phyloP scores from a whole-genome alignment of 2,113 vertebrate genomes.

The Dromiciops gliroides region DNA sequence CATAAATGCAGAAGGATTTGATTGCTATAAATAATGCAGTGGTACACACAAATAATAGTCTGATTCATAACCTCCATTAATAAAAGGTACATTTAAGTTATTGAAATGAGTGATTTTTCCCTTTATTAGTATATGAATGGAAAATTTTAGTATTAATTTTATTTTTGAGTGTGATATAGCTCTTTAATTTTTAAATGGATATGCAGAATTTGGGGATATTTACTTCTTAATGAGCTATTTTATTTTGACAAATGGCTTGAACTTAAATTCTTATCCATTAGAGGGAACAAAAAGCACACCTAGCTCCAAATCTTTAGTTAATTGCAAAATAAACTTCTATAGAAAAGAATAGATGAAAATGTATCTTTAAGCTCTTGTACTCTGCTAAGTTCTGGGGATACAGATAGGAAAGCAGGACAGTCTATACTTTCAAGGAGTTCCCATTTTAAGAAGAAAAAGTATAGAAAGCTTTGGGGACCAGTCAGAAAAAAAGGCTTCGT shows the following conservation, averaged over 20 bases:
- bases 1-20: neutral
- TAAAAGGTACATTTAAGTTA: conserved; percentile 29
- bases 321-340: neutral
- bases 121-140: neutral
- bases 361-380: neutral
- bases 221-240: neutral
- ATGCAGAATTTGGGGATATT: neutral
- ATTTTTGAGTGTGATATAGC: conserved; percentile 23
- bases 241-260: neutral
- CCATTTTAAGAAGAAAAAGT: too few species aligned
- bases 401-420: neutral
- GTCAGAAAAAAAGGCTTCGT: neutral
- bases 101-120: conserved; percentile 4
- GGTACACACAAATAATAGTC: neutral
- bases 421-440: neutral
- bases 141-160: neutral
- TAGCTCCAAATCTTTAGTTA: neutral
- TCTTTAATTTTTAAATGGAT: neutral
- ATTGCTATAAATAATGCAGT: conserved; percentile 32
- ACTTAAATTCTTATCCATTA: neutral
- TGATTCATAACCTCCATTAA: neutral
- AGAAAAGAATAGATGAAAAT: neutral
- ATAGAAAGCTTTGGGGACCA: neutral
- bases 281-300: neutral
- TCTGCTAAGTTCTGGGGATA: neutral